A percentile compares a stretch with the other conserved stretches of the same genome.
Evolutionary conservation across 2,888 invertebrate species (phyloP).

Genomic region (Clistopyga incitator): DNA sequence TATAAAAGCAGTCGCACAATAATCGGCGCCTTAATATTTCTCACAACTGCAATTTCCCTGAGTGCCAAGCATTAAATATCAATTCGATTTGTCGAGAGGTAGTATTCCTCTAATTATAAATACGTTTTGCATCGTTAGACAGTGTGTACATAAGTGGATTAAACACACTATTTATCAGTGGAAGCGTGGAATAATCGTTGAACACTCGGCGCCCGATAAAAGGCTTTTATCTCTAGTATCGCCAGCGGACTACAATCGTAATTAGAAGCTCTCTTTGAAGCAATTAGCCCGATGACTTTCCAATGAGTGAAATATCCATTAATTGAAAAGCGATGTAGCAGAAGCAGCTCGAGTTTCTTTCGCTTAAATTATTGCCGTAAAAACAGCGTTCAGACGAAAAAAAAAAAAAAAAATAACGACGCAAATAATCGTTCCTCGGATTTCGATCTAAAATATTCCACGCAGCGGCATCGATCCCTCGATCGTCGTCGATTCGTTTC

Average conservation of each 20-base stretch:
- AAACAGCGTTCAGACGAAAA: not conserved
- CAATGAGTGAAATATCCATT: not conserved
- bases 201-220: conserved; percentile 7
- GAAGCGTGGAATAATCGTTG: not conserved
- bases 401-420: not conserved
- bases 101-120: not conserved
- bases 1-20: no score
- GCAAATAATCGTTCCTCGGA: not conserved
- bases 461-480: not conserved
- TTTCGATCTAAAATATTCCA: not conserved
- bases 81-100: not conserved
- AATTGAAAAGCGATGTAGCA: not conserved
- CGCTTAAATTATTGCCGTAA: not conserved
- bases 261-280: conserved; percentile 4
- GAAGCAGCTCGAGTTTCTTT: not conserved
- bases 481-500: not conserved
- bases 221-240: not conserved
- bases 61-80: no score
- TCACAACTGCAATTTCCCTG: no score
- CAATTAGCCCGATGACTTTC: conserved; percentile 3
- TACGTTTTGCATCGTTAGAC: not conserved
- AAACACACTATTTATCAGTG: not conserved
- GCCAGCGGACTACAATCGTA: not conserved
- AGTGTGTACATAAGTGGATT: not conserved
- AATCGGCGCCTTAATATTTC: no score